phyloP scores from a whole-genome alignment of 2,888 invertebrate genomes.

The Silvanus unidentatus region DNA sequence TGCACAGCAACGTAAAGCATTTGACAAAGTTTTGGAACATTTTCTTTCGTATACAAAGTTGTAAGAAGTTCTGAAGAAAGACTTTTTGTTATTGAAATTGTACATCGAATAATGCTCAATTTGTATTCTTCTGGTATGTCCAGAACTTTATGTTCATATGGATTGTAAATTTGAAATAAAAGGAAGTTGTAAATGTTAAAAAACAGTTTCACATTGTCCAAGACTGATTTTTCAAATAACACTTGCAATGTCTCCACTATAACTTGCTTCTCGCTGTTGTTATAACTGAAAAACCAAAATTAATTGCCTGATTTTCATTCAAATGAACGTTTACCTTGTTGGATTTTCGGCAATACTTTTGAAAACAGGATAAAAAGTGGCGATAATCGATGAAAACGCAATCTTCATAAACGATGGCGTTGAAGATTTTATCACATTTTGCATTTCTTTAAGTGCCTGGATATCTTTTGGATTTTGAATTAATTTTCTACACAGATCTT shows the following conservation, averaged over 20 bases:
- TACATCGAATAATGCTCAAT: constrained; percentile 52
- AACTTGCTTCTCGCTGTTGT: constrained; percentile 47
- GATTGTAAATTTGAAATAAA: constrained; percentile 53
- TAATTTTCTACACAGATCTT: constrained; percentile 21
- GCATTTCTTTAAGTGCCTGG: constrained; percentile 21
- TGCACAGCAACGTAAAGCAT: constrained; percentile 60
- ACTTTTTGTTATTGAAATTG: constrained; percentile 49
- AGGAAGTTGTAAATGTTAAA: constrained; percentile 53
- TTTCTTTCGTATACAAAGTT: constrained; percentile 52
- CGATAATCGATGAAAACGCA: constrained; percentile 23
- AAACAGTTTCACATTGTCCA: constrained; percentile 51
- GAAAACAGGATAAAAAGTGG: constrained; percentile 29
- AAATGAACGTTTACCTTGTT: no score
- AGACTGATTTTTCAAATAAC: constrained; percentile 48
- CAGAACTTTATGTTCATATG: constrained; percentile 50
- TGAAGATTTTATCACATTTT: constrained; percentile 15
- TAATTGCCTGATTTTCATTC: no score
- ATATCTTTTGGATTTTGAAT: constrained; percentile 25
- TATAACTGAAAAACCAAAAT: constrained; percentile 22
- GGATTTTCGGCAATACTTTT: constrained; percentile 24
- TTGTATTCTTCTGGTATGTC: constrained; percentile 60
- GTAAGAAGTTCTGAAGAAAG: constrained; percentile 50
- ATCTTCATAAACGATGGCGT: constrained; percentile 22
- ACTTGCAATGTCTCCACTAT: constrained; percentile 49
- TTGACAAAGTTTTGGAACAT: constrained; percentile 58